A percentile compares a stretch with the other conserved stretches of the same genome.
Evolutionary conservation across 2,888 invertebrate genomes (phyloP).

Genomic region (Torymus tubicola): DNA sequence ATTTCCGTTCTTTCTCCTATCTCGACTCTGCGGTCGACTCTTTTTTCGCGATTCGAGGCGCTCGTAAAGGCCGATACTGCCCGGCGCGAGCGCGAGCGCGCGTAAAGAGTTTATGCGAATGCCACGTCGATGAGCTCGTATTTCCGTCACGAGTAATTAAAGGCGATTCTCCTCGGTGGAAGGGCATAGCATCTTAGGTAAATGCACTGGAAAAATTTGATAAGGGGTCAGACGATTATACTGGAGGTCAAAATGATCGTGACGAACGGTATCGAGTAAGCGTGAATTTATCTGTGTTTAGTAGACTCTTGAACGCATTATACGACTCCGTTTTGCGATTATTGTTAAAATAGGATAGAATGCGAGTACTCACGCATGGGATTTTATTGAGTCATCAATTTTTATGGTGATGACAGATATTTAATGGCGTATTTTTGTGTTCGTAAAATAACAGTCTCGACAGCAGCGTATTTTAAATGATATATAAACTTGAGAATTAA

Average conservation of each 20-base stretch:
- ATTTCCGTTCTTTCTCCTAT: not conserved
- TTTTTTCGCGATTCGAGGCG: slow-evolving; percentile 24
- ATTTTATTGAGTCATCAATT: too few species aligned
- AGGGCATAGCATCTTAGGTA: not conserved
- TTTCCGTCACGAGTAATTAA: slow-evolving; percentile 5
- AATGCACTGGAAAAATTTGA: not conserved
- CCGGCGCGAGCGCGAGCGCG: not conserved
- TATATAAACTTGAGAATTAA: too few species aligned
- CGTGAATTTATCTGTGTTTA: too few species aligned
- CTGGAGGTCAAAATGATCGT: not conserved
- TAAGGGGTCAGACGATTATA: not conserved
- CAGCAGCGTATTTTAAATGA: too few species aligned
- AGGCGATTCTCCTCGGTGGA: not conserved
- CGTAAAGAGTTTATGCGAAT: slow-evolving; percentile 24
- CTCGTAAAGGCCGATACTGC: slow-evolving; percentile 32
- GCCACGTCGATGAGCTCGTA: not conserved
- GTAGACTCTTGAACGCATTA: too few species aligned
- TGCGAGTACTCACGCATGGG: too few species aligned
- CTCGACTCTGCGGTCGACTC: not conserved
- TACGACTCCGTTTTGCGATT: too few species aligned
- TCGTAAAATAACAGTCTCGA: too few species aligned
- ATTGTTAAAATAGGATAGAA: too few species aligned
- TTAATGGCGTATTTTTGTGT: too few species aligned
- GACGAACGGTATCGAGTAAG: too few species aligned
- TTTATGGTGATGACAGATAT: too few species aligned